Evolutionary conservation across 2,113 vertebrate genomes (phyloP).

Genomic region (Kryptolebias marmoratus): DNA sequence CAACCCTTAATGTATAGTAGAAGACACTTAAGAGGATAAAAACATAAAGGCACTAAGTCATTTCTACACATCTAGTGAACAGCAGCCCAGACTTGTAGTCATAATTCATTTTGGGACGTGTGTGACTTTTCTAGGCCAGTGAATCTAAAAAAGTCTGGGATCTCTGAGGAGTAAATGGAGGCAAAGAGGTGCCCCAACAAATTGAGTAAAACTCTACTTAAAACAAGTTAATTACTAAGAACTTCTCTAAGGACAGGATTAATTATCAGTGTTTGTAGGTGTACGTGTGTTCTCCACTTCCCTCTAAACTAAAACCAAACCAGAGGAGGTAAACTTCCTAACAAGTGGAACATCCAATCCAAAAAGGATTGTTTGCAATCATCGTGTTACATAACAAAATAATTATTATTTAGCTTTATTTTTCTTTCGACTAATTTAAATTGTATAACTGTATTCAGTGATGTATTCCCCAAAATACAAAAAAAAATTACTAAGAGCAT

Average conservation of each 20-base stretch:
- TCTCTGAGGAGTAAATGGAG: constrained; percentile 3
- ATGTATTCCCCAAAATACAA: too few species aligned
- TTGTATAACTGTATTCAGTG: too few species aligned
- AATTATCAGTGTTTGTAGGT: neutral
- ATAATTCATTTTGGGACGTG: constrained; percentile 35
- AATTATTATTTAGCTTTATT: too few species aligned
- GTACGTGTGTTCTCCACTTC: neutral
- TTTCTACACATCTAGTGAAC: neutral
- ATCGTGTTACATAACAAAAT: too few species aligned
- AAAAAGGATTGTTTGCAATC: neutral
- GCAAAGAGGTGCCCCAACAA: constrained; percentile 12
- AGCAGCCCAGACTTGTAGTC: constrained; percentile 14
- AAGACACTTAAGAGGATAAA: neutral
- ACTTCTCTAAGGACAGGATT: neutral
- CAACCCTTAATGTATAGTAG: constrained; percentile 41
- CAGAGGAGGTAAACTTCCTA: neutral
- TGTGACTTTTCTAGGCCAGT: constrained; percentile 63
- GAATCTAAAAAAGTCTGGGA: constrained; percentile 26
- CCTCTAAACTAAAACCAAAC: neutral
- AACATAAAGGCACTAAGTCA: constrained; percentile 3
- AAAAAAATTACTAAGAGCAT: too few species aligned
- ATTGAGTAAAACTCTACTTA: constrained; percentile 12
- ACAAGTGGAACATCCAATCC: neutral
- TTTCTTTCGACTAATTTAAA: too few species aligned
- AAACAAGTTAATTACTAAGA: constrained; percentile 1